A percentile compares a stretch with the other conserved stretches of the same genome.
These are phyloP conservation scores for Platysteira castanea DNA, from an alignment of 2,113 vertebrate species.

Conservation along the genomic window DNA sequence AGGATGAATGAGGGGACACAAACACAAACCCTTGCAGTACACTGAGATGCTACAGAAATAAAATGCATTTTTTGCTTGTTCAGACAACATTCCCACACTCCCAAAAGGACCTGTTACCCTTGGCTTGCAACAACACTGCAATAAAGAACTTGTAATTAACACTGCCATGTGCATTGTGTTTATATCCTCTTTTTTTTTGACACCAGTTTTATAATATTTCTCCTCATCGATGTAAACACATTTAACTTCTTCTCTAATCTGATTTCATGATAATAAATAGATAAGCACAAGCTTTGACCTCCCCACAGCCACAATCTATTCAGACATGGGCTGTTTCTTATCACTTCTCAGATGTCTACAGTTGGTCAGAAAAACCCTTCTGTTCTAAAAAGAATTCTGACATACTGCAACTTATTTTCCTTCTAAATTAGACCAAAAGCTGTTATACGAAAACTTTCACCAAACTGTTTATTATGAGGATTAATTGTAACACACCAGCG, in stretches of 20 bases:
- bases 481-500: not conserved
- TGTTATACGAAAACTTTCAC: not conserved
- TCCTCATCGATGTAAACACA: not conserved
- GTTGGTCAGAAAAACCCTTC: not conserved
- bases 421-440: not conserved
- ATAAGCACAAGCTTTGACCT: not conserved
- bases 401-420: not conserved
- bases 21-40: fast-evolving
- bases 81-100: not conserved
- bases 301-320: not conserved
- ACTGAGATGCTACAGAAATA: not conserved
- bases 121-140: not conserved
- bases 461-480: not conserved
- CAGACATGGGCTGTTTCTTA: not conserved
- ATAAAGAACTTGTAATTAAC: not conserved
- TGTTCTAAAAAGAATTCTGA: not conserved
- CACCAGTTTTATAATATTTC: not conserved
- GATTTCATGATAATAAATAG: not conserved
- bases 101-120: not conserved
- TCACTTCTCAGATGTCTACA: not conserved
- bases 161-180: not conserved
- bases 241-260: not conserved
- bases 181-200: not conserved
- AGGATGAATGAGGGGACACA: not conserved
- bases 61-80: not conserved